A percentile compares a stretch with the other conserved stretches of the same genome.
These are phyloP conservation scores for Andrena dorsata DNA, from an alignment of 2,888 invertebrate species.

Conservation along the genomic window DNA sequence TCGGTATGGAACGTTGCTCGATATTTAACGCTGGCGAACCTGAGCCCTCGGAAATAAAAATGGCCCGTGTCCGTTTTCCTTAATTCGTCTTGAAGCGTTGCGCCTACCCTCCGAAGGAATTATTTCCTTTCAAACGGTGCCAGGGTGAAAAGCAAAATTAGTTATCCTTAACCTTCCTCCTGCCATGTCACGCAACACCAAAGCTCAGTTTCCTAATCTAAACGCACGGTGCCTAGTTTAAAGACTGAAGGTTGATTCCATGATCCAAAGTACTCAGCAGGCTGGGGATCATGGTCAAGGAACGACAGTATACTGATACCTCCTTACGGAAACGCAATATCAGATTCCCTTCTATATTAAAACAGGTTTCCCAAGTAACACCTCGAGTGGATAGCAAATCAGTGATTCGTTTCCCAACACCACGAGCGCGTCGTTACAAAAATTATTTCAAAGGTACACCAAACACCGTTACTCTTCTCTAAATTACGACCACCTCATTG, in stretches of 20 bases:
- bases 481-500: too few species aligned
- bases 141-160: too few species aligned
- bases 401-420: neutral
- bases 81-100: too few species aligned
- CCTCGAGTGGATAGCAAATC: neutral
- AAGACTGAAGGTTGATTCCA: neutral
- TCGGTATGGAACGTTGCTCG: neutral
- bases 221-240: neutral
- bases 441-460: neutral
- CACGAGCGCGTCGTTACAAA: too few species aligned
- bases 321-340: constrained; percentile 16
- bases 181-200: neutral
- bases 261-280: neutral
- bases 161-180: neutral
- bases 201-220: neutral
- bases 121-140: too few species aligned
- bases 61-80: too few species aligned
- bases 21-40: neutral
- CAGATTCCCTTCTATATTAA: constrained; percentile 11
- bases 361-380: constrained; percentile 19
- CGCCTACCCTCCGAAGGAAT: too few species aligned
- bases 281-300: neutral
- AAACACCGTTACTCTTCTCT: constrained; percentile 6
- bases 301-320: constrained; percentile 1
- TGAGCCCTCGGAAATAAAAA: neutral